Conservation (phyloP, 2,888 invertebrate genomes). For the Folsomia manolachei region DNA sequence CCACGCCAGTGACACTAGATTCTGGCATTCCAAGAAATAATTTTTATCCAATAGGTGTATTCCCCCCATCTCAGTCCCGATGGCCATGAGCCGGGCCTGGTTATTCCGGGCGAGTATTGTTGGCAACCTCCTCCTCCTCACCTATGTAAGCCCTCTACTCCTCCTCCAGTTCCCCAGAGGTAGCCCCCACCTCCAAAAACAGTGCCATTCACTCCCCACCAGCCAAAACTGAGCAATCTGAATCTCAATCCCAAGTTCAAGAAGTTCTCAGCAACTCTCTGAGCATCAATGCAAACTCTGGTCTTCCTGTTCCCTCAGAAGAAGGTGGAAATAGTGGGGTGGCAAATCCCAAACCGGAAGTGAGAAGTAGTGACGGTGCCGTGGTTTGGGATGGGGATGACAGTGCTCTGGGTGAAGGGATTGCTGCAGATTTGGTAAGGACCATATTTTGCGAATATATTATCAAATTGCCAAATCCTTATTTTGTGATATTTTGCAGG, state of each 20-base stretch:
- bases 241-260: conserved; percentile 19
- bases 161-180: conserved; percentile 34
- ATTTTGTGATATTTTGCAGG: not conserved
- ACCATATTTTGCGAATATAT: too few species aligned
- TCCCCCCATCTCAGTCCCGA: too few species aligned
- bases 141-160: conserved; percentile 49
- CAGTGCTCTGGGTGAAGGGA: conserved; percentile 13
- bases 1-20: too few species aligned
- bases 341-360: not conserved
- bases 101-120: conserved; percentile 48
- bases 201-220: conserved; percentile 26
- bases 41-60: too few species aligned
- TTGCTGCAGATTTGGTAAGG: conserved; percentile 8
- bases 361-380: not conserved
- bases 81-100: conserved; percentile 47
- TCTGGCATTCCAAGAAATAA: too few species aligned
- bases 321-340: not conserved
- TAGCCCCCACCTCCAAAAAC: conserved; percentile 30
- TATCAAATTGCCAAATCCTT: too few species aligned
- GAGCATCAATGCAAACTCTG: conserved; percentile 15
- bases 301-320: not conserved
- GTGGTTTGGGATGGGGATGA: conserved; percentile 18
- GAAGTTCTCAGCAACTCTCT: conserved; percentile 7
- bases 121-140: conserved; percentile 45
- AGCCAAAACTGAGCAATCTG: conserved; percentile 12